Evolutionary conservation across 2,113 vertebrate species (phyloP).

Genomic region (Cololabis saira): DNA sequence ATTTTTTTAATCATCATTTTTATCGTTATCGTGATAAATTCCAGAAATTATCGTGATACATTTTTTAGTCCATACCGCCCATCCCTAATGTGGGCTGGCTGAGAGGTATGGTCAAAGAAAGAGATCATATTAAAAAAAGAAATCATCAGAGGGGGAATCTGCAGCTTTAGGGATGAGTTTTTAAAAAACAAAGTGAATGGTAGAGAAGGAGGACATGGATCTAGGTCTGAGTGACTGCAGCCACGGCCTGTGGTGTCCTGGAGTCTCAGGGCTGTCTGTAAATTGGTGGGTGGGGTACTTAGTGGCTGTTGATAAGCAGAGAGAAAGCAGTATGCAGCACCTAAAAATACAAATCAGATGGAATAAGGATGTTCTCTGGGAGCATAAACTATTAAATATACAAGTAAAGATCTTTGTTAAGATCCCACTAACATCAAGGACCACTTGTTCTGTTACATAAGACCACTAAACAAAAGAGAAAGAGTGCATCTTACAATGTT

Average conservation of each 20-base stretch:
- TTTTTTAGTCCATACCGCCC: too few relatives aligned
- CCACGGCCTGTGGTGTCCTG: slow-evolving; percentile 58
- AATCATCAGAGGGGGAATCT: slow-evolving; percentile 31
- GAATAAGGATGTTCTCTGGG: slow-evolving; percentile 19
- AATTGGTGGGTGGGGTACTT: slow-evolving; percentile 76
- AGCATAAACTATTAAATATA: slow-evolving; percentile 10
- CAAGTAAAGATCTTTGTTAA: slow-evolving; percentile 13
- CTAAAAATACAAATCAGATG: slow-evolving; percentile 72
- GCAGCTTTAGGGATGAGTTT: slow-evolving; percentile 28
- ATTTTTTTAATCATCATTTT: too few relatives aligned
- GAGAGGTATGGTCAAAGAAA: slow-evolving; percentile 22
- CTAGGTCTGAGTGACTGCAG: slow-evolving; percentile 55
- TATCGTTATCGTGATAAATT: too few relatives aligned
- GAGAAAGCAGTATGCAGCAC: slow-evolving; percentile 59
- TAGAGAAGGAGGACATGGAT: slow-evolving; percentile 35
- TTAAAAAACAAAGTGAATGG: slow-evolving; percentile 41
- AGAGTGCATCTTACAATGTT: slow-evolving; percentile 14
- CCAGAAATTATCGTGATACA: too few relatives aligned
- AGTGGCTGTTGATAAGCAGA: slow-evolving; percentile 74
- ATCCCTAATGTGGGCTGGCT: slow-evolving; percentile 36
- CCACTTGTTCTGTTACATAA: slow-evolving; percentile 1
- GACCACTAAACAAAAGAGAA: slow-evolving; percentile 26
- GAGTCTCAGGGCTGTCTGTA: slow-evolving; percentile 60
- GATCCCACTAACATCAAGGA: slow-evolving; percentile 10
- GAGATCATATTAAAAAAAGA: slow-evolving; percentile 7